Percentiles rank a stretch among this genome's conserved stretches.
Conservation (phyloP, 2,113 vertebrate genomes). For the Scophthalmus maximus region DNA sequence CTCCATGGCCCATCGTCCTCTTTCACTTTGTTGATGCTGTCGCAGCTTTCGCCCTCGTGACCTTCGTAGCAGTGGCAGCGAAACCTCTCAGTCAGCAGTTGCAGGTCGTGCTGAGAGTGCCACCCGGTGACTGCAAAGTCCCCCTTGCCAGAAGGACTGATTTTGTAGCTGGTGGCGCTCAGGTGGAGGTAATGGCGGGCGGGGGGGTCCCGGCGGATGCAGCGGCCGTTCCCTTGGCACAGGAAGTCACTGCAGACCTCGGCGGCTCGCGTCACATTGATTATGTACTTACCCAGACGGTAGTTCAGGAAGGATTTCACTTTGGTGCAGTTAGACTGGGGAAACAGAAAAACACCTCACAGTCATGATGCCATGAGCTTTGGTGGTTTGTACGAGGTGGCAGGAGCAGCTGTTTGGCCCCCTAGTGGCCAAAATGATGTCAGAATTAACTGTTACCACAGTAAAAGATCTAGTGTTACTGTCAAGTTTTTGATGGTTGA, state of each 20-base stretch:
- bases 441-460: no score
- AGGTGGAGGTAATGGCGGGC: slow-evolving; percentile 81
- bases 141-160: slow-evolving; percentile 56
- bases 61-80: slow-evolving; percentile 86
- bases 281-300: slow-evolving; percentile 82
- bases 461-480: no score
- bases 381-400: background rate
- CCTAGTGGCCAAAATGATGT: background rate
- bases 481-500: background rate
- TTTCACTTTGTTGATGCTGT: slow-evolving; percentile 70
- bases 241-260: slow-evolving; percentile 81
- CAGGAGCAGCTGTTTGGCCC: background rate
- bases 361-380: background rate
- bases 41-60: slow-evolving; percentile 77
- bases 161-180: slow-evolving; percentile 78
- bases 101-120: slow-evolving; percentile 74
- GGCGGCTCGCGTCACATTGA: slow-evolving; percentile 82
- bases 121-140: slow-evolving; percentile 77
- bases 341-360: slow-evolving; percentile 3
- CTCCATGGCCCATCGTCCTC: slow-evolving; percentile 54
- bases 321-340: slow-evolving; percentile 83
- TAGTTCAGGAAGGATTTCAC: slow-evolving; percentile 80
- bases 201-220: slow-evolving; percentile 71
- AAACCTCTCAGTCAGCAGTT: slow-evolving; percentile 76
- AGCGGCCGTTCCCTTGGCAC: slow-evolving; percentile 82